Conservation (phyloP, 2,888 invertebrate genomes). For the Leptura quadrifasciata region DNA sequence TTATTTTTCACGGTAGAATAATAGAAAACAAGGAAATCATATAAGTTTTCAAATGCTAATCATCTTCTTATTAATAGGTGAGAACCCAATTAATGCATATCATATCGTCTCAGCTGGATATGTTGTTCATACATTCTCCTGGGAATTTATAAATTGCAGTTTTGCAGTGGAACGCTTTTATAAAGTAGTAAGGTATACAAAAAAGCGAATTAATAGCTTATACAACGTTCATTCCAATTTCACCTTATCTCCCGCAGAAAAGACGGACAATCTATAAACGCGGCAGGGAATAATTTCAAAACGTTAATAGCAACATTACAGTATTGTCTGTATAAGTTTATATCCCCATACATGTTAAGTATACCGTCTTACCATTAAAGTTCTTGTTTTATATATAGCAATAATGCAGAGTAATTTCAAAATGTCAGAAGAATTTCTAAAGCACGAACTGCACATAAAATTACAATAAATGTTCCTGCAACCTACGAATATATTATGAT, state of each 20-base stretch:
- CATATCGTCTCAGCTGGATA: not conserved
- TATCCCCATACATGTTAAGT: conserved; percentile 36
- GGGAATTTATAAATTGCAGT: not conserved
- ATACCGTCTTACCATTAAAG: conserved; percentile 35
- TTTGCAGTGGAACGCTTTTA: not conserved
- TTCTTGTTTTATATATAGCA: conserved; percentile 40
- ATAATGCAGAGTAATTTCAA: conserved; percentile 38
- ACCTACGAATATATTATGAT: conserved; percentile 39
- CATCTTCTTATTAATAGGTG: not conserved
- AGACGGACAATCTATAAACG: conserved; percentile 13
- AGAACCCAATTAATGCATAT: not conserved
- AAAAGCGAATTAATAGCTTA: not conserved
- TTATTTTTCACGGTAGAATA: too few relatives aligned
- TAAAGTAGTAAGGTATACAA: not conserved
- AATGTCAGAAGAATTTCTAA: conserved; percentile 39
- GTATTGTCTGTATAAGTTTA: conserved; percentile 37
- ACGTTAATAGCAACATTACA: conserved; percentile 30
- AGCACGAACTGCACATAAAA: conserved; percentile 45
- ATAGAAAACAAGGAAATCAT: too few relatives aligned
- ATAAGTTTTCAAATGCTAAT: too few relatives aligned
- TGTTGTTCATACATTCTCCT: not conserved
- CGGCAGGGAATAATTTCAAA: conserved; percentile 20
- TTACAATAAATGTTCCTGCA: conserved; percentile 43
- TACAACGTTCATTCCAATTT: not conserved
- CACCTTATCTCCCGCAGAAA: conserved; percentile 18